Conservation (phyloP, 2,888 invertebrate genomes). For the Limnephilus rhombicus region DNA sequence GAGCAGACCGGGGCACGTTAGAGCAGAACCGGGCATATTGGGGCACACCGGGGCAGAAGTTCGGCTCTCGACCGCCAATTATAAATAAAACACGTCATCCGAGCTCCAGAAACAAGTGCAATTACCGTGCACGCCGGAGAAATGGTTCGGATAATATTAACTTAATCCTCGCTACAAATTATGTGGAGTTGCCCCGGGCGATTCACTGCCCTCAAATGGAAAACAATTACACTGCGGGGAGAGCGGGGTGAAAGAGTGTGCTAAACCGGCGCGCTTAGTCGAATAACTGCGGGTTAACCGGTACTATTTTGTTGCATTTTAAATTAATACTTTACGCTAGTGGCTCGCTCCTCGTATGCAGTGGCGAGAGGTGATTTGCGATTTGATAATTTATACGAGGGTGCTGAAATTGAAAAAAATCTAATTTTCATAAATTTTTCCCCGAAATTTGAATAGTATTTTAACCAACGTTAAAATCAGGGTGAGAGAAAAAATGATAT, state of each 20-base stretch:
- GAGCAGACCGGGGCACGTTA: not conserved
- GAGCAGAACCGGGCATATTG: not conserved
- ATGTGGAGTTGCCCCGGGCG: conserved; percentile 58
- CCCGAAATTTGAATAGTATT: no score
- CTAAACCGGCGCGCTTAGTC: conserved; percentile 25
- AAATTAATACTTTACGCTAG: not conserved
- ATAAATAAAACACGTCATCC: conserved; percentile 58
- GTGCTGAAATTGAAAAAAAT: not conserved
- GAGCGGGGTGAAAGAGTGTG: conserved; percentile 35
- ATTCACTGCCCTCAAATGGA: conserved; percentile 62
- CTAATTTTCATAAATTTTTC: no score
- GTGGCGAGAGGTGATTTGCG: not conserved
- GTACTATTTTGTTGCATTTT: not conserved
- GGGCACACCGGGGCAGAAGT: not conserved
- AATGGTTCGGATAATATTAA: conserved; percentile 65
- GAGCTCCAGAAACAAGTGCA: conserved; percentile 39
- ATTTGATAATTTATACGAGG: not conserved
- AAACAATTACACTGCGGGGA: conserved; percentile 62
- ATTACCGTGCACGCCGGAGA: conserved; percentile 56
- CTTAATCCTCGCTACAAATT: conserved; percentile 65
- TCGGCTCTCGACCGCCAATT: conserved; percentile 53
- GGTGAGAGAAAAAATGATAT: no score
- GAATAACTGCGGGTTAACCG: not conserved
- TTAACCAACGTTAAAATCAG: no score
- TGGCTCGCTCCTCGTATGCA: not conserved